phyloP scores from a whole-genome alignment of 2,888 invertebrate genomes.

The Ochropleura plecta region DNA sequence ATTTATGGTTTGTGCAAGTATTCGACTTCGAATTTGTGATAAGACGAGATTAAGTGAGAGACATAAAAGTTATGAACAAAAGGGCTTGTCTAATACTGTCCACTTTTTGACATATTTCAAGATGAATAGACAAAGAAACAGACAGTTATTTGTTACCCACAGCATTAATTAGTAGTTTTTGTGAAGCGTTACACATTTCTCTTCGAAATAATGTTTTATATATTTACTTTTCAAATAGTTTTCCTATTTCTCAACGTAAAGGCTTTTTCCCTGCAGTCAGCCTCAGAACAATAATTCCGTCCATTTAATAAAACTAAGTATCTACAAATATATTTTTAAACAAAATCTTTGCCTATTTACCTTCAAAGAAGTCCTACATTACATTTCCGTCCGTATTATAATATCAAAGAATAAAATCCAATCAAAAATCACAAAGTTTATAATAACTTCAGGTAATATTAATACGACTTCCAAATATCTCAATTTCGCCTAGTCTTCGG shows the following conservation, averaged over 20 bases:
- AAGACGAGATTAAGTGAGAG: neutral
- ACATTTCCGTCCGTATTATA: neutral
- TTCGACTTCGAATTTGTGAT: neutral
- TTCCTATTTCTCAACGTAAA: neutral
- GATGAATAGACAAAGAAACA: neutral
- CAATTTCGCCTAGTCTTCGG: conserved; percentile 48
- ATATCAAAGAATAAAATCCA: conserved; percentile 16
- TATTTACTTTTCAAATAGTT: neutral
- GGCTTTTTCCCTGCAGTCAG: neutral
- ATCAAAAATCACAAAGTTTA: conserved; percentile 37
- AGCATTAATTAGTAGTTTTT: neutral
- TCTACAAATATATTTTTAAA: too few species aligned
- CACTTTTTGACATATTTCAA: neutral
- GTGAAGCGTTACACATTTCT: neutral
- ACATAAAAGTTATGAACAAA: neutral
- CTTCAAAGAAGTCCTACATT: too few species aligned
- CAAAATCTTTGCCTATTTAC: neutral
- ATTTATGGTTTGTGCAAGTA: neutral
- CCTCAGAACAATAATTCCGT: neutral
- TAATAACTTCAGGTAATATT: conserved; percentile 43
- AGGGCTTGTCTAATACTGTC: neutral
- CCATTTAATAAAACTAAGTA: neutral
- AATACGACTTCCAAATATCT: conserved; percentile 45
- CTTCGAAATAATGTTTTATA: neutral
- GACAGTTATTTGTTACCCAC: neutral